Evolutionary conservation across 2,113 vertebrate genomes (phyloP).

Genomic region (Dunckerocampus dactyliophorus): DNA sequence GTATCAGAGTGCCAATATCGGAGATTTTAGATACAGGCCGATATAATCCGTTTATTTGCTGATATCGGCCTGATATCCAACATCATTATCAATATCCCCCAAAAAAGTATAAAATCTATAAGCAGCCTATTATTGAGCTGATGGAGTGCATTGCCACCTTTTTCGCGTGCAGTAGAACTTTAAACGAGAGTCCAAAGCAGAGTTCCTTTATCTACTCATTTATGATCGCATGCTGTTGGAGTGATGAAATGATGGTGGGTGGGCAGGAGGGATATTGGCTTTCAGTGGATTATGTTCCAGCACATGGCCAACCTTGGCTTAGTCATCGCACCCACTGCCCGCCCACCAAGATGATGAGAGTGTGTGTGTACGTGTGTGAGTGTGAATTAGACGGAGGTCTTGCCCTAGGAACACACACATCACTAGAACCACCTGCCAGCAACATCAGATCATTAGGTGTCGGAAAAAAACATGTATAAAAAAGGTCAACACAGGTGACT

Average conservation of each 20-base stretch:
- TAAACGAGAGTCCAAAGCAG: slow-evolving; percentile 19
- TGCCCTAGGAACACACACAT: slow-evolving; percentile 36
- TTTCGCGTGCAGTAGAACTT: background rate
- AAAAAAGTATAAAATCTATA: too few species aligned
- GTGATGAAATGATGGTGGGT: slow-evolving; percentile 63
- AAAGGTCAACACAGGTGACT: background rate
- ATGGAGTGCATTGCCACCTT: too few species aligned
- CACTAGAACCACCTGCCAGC: slow-evolving; percentile 28
- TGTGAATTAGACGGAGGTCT: slow-evolving; percentile 38
- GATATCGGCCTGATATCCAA: too few species aligned
- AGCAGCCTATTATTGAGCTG: too few species aligned
- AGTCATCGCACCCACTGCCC: slow-evolving; percentile 67
- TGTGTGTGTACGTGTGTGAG: slow-evolving; percentile 24
- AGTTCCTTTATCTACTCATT: slow-evolving; percentile 45
- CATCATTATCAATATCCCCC: too few species aligned
- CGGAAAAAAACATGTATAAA: slow-evolving; percentile 22
- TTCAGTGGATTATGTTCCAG: slow-evolving; percentile 66
- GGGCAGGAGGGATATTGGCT: slow-evolving; percentile 64
- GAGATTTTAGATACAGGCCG: too few species aligned
- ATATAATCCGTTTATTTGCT: too few species aligned
- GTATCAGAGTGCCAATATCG: too few species aligned
- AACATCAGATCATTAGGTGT: slow-evolving; percentile 21
- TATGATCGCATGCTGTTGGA: slow-evolving; percentile 49
- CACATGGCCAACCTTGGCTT: slow-evolving; percentile 67
- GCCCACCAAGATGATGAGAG: slow-evolving; percentile 61